Base-by-base conservation (phyloP, 2,888 invertebrate species). In the Nyleta sp. region DNA sequence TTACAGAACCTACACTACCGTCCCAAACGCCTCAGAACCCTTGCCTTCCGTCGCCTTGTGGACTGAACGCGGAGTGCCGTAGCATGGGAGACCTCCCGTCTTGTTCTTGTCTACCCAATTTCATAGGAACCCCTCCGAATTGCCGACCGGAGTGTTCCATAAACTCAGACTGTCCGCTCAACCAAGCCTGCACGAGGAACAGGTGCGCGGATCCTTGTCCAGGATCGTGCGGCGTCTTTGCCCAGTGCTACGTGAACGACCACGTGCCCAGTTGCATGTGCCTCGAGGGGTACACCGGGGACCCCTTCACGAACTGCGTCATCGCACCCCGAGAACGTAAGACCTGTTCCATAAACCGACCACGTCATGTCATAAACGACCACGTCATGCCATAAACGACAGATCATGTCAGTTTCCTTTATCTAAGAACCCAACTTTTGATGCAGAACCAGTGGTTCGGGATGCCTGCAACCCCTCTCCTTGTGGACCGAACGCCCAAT, bases 201-300 rank as follows among this genome's bases (percentile, higher is more conserved):
- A 95, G 95, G 91, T 97, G 97, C 95, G 91, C 94, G 18, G 94
- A 96, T 88, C 96, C 96, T 13, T 96, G 96, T 86, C 94, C 93
- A 65, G 96, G 95, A 84, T 93, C 95, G 11, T 96, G 96, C 87
- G 96, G 96, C 18, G 91, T 95, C 24, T 92, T 92, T 79, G 95
- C 96, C 2, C 92, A 92, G 81, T 96, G 96, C 87, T 93, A 94
- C 91, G 95, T 96, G 31, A 94, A 96, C 57, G 95, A 95, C 88
- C 95, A 96, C 85, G 95, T 94, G 89, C 96, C 96, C 4, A 95
- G 95, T 88, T 96, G 96, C 88, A 94, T 93, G 53, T 96, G 96
- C 83, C 94, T 94, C 22, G 84, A 91, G 15, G 81, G 95, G 52
- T 95, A 93, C 78, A 93, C 92, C 15, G 94, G 94, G 74, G 93